Conservation (phyloP, 1,140 invertebrate genomes). For the Zaprionus gabonicus region DNA sequence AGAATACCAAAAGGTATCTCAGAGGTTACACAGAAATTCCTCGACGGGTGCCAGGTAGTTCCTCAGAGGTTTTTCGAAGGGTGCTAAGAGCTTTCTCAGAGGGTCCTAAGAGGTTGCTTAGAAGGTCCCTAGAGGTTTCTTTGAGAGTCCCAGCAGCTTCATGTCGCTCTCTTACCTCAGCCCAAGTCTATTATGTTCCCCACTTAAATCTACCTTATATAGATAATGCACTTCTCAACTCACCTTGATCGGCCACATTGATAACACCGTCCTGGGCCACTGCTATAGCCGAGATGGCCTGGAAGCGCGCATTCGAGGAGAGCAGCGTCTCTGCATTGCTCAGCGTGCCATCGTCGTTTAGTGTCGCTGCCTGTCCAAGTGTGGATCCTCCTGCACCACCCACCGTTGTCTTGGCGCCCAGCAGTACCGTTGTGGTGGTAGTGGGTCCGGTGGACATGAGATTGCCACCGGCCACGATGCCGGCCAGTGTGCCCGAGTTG, state of each 20-base stretch:
- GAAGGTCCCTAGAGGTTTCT: no score
- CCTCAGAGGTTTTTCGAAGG: no score
- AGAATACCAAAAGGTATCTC: no score
- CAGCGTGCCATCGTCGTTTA: slow-evolving; percentile 87
- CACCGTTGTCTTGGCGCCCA: slow-evolving; percentile 76
- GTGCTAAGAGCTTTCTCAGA: no score
- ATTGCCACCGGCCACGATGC: slow-evolving; percentile 74
- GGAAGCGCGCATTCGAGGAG: slow-evolving; percentile 95
- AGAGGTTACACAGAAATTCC: no score
- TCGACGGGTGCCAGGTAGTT: no score
- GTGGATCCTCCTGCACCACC: slow-evolving; percentile 46
- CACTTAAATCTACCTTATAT: not conserved
- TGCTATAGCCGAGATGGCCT: slow-evolving; percentile 95
- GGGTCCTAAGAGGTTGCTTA: no score
- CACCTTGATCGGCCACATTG: slow-evolving; percentile 97
- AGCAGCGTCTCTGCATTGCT: slow-evolving; percentile 92
- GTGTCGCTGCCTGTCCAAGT: slow-evolving; percentile 62
- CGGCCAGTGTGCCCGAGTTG: slow-evolving; percentile 61
- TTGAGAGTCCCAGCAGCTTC: no score
- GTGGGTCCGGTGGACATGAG: slow-evolving; percentile 83
- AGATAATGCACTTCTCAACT: slow-evolving; percentile 47
- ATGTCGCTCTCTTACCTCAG: no score
- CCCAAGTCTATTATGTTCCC: no score
- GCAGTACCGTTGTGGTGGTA: slow-evolving; percentile 79
- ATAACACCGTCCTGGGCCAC: slow-evolving; percentile 97